These are phyloP conservation scores for Colostygia pectinataria DNA, from an alignment of 2,888 invertebrate species.

Conservation along the genomic window DNA sequence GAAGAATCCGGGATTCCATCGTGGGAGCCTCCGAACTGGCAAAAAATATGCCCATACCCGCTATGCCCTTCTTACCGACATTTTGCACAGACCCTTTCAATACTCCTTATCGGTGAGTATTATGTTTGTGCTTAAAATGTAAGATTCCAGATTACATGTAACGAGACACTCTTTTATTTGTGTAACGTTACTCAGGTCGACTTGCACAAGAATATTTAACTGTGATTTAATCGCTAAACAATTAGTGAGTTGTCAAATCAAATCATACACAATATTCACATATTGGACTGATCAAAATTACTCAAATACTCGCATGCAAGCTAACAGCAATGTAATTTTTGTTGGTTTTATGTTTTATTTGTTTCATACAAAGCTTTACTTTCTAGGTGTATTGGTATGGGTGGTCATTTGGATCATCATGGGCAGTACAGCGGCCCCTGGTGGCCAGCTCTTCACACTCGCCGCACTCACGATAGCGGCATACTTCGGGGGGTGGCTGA, in stretches of 20 bases:
- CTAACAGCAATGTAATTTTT: too few species aligned
- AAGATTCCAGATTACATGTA: too few species aligned
- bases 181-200: too few species aligned
- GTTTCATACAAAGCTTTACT: too few species aligned
- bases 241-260: too few species aligned
- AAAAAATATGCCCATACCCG: conserved; percentile 91
- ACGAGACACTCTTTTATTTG: too few species aligned
- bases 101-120: conserved; percentile 86
- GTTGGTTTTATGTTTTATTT: too few species aligned
- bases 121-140: background rate
- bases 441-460: conserved; percentile 91
- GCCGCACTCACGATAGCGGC: conserved; percentile 89
- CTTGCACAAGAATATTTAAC: too few species aligned
- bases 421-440: conserved; percentile 90
- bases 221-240: too few species aligned
- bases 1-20: conserved; percentile 88
- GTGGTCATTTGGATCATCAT: conserved; percentile 89
- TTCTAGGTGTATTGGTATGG: conserved; percentile 87
- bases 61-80: conserved; percentile 93
- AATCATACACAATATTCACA: too few species aligned
- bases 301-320: too few species aligned
- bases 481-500: conserved; percentile 92
- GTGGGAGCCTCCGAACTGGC: conserved; percentile 93
- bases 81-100: conserved; percentile 89
- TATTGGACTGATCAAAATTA: too few species aligned